Evolutionary conservation across 2,113 vertebrate species (phyloP), one percentile per base, ranked within the genome.

Genomic region (Formicarius rufipectus): DNA sequence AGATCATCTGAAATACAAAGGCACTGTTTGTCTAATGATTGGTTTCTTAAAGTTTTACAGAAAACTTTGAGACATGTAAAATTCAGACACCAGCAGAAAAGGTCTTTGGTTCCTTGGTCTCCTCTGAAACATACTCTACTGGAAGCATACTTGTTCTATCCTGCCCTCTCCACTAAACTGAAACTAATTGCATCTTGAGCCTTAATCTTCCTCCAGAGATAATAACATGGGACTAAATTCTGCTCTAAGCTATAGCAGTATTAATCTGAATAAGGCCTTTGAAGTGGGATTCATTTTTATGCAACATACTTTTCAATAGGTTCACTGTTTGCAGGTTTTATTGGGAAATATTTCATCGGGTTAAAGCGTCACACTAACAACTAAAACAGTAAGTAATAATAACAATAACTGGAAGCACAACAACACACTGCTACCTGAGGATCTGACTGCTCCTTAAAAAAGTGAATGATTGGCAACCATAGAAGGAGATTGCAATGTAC

Each of bases 151-250:
- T 71, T 91, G 69, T 72, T 94, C 49, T 30, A 66, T 73, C 37
- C 66, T 76, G 77, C 53, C 49, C 52, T 87, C 92, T 94, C 79
- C 1, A 4, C 84, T 93, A 87, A 89, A 95, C 74, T 91, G 84
- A 81, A 95, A 85, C 49, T 91, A 96, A 91, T 85, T 95, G 74
- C 84, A 84, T 96, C 89, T 91, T 90, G 58, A 96, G 77, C 53
- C 84, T 82, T 94, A 97, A 91, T 95, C 95, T 96, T 95, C 49
- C 91, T 94, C 76, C 66, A 62, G 87, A 91, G 87, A 83, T 89
- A 96, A 87, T 91, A 94, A 91, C 69, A 91, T 78, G 62, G 64
- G 60, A 68, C 66, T 92, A 87, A 96, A 95, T 68, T 94, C 87
- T 91, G 77, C 93, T 92, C 40, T 95, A 76, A 95, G 80, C 77